Evolutionary conservation across 2,888 invertebrate species (phyloP), one percentile per base, ranked within the genome.

Genomic region (Cosmia pyralina): DNA sequence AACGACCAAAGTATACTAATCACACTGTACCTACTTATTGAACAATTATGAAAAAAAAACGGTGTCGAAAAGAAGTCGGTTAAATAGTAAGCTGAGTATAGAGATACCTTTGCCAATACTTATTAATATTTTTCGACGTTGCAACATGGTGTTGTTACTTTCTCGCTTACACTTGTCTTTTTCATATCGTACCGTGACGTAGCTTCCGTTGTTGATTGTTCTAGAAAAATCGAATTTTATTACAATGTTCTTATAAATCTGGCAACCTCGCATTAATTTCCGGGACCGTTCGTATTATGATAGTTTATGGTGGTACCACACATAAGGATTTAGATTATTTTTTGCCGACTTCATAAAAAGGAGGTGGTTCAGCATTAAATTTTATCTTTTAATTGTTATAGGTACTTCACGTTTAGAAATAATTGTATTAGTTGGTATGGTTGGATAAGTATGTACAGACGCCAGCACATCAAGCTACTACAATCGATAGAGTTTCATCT

Each of bases 221-320:
- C 55, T 8, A n/a, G 22, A 62, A 13, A 7, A 48, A 38, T 62
- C 11, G 2, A 17, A 48, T 48, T 38, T n/a, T n/a, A n/a, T 38
- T 50, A 19, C 22, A 64, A 64, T 22, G 6, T 19, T 63, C 38
- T 11, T 1, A 28, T 7, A 69, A 10, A 69, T 64, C 48, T 64
- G 68, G n/a, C 64, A 64, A 50, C 68, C 19, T 28, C 38, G 68
- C 68, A 4, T 64, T 15, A 0, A 48, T 62, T 60, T 68, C 68
- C 62, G 63, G 38, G 0, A 46, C 38, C 13, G 34, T 38, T 17
- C 4, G n/a, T 46, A 17, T 34, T 13, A 41, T 53, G 58, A 8
- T 68, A 48, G n/a, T n/a, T n/a, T n/a, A 68, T 13, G 68, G 46
- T 13, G 34, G 44, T 46, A 6, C 34, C 22, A 67, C n/a, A 67